Evolutionary conservation across 2,113 vertebrate genomes (phyloP).

Genomic region (Ceyx melanurus): DNA sequence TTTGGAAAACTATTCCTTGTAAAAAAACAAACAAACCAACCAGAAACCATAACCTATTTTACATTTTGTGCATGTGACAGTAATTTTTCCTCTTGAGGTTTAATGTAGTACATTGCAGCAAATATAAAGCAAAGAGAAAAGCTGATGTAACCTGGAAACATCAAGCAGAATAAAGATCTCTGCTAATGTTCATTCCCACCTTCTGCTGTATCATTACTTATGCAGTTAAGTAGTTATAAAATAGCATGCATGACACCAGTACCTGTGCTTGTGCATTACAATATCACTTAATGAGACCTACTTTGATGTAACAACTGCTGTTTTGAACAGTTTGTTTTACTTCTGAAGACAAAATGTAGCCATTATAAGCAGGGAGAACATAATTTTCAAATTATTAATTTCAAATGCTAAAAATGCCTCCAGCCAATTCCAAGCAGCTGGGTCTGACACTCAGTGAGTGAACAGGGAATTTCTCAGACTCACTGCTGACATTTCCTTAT

Average conservation of each 20-base stretch:
- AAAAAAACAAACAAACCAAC: neutral
- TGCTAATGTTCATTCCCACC: constrained; percentile 62
- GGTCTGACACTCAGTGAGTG: neutral
- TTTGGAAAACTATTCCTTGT: constrained; percentile 43
- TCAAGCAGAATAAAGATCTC: constrained; percentile 58
- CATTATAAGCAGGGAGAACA: constrained; percentile 2
- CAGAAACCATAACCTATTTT: neutral
- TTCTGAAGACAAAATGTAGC: constrained; percentile 57
- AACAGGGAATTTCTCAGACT: neutral
- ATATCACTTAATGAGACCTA: constrained; percentile 67
- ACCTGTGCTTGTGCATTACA: constrained; percentile 69
- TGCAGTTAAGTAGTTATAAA: constrained; percentile 65
- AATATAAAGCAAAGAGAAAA: constrained; percentile 65
- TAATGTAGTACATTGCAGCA: constrained; percentile 31
- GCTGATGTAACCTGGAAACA: constrained; percentile 6
- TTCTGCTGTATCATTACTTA: constrained; percentile 68
- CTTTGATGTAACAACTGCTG: constrained; percentile 54
- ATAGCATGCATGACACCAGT: constrained; percentile 37
- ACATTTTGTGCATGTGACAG: constrained; percentile 21
- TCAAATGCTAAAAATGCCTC: constrained; percentile 41
- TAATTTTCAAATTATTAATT: constrained; percentile 67
- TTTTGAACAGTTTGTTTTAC: constrained; percentile 53
- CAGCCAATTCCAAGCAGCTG: constrained; percentile 1
- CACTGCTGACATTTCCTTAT: neutral
- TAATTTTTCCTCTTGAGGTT: constrained; percentile 46